Evolutionary conservation across 2,888 invertebrate genomes (phyloP).

Genomic region (Trilocha varians): DNA sequence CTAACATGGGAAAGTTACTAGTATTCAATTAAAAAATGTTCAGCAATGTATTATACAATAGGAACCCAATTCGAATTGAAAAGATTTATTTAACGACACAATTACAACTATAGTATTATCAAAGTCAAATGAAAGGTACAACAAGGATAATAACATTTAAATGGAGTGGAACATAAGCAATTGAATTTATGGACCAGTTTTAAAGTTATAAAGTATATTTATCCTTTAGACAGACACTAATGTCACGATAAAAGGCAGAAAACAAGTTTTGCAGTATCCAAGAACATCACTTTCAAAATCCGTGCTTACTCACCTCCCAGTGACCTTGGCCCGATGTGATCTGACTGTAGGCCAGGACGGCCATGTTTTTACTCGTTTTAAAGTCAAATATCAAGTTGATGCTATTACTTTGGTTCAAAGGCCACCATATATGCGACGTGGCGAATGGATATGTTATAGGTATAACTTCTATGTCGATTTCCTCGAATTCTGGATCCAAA

Average conservation of each 20-base stretch:
- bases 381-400: conserved; percentile 89
- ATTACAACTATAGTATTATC: too few species aligned
- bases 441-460: conserved; percentile 94
- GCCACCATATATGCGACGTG: conserved; percentile 93
- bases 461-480: conserved; percentile 88
- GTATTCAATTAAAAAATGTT: too few species aligned
- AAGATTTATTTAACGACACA: too few species aligned
- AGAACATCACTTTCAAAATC: background rate
- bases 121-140: background rate
- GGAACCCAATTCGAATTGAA: too few species aligned
- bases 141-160: background rate
- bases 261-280: background rate
- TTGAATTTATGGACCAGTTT: background rate
- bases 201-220: background rate
- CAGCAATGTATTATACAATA: too few species aligned
- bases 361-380: conserved; percentile 86
- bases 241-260: background rate
- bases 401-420: conserved; percentile 80
- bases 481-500: conserved; percentile 86
- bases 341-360: conserved; percentile 89
- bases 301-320: conserved; percentile 81
- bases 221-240: background rate
- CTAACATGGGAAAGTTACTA: too few species aligned
- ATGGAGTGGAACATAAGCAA: background rate
- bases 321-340: conserved; percentile 84